Conservation (phyloP, 2,113 vertebrate species). For the Eurystomus gularis region DNA sequence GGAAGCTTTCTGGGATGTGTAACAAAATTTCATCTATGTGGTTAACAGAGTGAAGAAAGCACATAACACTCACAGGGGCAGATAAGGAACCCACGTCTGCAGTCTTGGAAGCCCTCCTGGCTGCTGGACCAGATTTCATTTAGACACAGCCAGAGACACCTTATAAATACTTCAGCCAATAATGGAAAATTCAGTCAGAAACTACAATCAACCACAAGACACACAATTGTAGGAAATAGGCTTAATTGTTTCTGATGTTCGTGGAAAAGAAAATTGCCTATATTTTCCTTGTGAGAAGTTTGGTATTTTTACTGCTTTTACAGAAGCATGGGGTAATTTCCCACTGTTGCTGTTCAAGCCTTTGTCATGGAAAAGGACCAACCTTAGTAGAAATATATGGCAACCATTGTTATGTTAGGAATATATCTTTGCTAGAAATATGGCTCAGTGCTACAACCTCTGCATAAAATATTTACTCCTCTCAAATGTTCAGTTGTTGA, state of each 20-base stretch:
- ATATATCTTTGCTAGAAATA: neutral
- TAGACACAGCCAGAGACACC: neutral
- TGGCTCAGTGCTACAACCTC: neutral
- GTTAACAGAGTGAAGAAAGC: neutral
- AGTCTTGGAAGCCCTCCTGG: neutral
- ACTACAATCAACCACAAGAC: neutral
- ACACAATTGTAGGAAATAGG: neutral
- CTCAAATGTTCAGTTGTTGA: neutral
- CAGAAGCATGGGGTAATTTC: neutral
- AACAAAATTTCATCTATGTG: neutral
- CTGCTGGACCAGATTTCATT: neutral
- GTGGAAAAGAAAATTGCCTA: neutral
- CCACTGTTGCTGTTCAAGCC: neutral
- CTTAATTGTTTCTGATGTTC: neutral
- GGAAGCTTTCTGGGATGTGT: neutral
- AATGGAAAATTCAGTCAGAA: neutral
- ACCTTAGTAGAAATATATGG: neutral
- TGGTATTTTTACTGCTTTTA: neutral
- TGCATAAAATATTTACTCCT: neutral
- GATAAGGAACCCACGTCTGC: neutral
- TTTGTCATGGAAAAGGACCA: neutral
- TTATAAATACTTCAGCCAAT: neutral
- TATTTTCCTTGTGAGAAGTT: neutral
- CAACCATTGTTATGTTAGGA: neutral
- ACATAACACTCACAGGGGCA: neutral